Evolutionary conservation across 2,113 vertebrate species (phyloP), one percentile per base, ranked within the genome.

Genomic region (Phalacrocorax pelagicus): DNA sequence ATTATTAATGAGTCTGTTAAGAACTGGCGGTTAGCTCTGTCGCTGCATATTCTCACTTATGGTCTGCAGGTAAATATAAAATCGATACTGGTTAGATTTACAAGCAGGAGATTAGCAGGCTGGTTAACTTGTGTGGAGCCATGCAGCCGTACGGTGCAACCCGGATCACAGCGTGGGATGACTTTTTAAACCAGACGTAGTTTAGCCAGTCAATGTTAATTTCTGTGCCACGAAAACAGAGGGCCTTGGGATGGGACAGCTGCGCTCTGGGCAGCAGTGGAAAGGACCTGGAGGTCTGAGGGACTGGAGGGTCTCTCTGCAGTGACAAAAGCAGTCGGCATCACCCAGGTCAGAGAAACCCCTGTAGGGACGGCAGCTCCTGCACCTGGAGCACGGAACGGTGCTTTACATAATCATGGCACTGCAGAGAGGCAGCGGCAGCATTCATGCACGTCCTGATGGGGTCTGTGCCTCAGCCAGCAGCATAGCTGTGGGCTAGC

Each of bases 141-240:
- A 5, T 12, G 70, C 80, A 40, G 71, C 5, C 80, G 2, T 13
- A 18, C 1, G 1, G 63, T 19, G 0, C 47, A 78, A 6, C 73
- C 52, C 0, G 0, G 36, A 5, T 11, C 88, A 7, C 51, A 6
- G 69, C 2, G 1, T 49, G 3, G 47, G 15, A 20, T 4, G 73
- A 34, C 5, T 73, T 36, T 23, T n/a, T 36, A 52, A 69, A 49
- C 32, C 36, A 10, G 22, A 24, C 5, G 23, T 21, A 12, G 58
- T 2, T 24, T 19, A 17, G 69, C 15, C 65, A 7, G 72, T 17
- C 15, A 2, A 15, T 9, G 19, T 10, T 67, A 5, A 15, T 13
- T 40, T 20, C 73, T 61, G 34, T 40, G 84, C 63, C 22, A 0
- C 1, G 7, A 7, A 7, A 30, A 17, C 7, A 10, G 38, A 4